Percentiles rank a stretch among this genome's conserved stretches.
Conservation (phyloP, 2,113 vertebrate genomes). For the Oceanodroma tethys region DNA sequence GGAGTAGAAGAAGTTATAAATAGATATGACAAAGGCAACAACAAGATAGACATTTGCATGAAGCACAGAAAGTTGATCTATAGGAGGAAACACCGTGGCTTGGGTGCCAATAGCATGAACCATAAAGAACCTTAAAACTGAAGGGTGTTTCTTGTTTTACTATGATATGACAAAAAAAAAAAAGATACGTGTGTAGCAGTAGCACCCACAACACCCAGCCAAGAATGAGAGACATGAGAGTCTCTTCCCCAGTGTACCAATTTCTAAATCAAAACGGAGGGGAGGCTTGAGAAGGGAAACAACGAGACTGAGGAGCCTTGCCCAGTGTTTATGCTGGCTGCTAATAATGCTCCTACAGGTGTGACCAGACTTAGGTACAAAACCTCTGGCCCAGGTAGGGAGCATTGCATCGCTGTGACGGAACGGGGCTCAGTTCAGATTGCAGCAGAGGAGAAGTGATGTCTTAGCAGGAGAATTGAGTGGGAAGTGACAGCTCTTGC, state of each 20-base stretch:
- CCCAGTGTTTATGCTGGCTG: not conserved
- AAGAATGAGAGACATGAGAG: not conserved
- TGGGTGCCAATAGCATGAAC: not conserved
- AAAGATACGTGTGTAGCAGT: not conserved
- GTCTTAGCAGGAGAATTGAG: constrained; percentile 31
- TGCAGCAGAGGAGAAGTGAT: not conserved
- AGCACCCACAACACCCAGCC: not conserved
- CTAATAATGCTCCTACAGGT: not conserved
- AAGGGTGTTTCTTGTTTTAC: not conserved
- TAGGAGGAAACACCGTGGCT: not conserved
- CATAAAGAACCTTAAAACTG: not conserved
- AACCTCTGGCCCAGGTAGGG: not conserved
- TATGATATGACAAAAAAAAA: not conserved
- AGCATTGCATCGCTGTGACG: not conserved
- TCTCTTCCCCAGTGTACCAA: not conserved
- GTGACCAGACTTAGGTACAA: not conserved
- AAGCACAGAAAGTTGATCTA: not conserved
- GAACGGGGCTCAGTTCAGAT: not conserved
- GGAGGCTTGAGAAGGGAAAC: not conserved
- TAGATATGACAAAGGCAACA: not conserved
- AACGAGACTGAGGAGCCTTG: not conserved
- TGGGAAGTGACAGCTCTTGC: constrained; percentile 59
- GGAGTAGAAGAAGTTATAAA: not conserved
- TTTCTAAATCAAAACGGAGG: not conserved
- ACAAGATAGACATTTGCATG: not conserved